Conservation (phyloP, 2,113 vertebrate genomes). For the Gasterosteus aculeatus region DNA sequence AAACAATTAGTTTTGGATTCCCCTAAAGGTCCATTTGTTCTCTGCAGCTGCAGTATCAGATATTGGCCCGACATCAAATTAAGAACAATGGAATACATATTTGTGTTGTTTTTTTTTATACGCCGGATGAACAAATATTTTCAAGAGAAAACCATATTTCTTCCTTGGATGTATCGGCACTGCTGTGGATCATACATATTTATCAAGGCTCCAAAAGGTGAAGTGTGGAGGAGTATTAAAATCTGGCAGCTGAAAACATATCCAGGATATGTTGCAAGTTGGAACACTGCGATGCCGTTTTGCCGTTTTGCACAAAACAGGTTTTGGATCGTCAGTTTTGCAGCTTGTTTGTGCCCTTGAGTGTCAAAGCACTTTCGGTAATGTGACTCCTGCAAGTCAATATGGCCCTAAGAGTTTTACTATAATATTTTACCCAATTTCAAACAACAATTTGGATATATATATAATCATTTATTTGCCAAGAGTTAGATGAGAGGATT, state of each 20-base stretch:
- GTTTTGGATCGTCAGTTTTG: not conserved
- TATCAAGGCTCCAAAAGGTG: constrained; percentile 56
- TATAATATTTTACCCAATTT: not conserved
- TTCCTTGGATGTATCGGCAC: constrained; percentile 30
- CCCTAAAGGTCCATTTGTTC: not conserved
- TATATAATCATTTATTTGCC: not conserved
- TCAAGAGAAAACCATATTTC: constrained; percentile 43
- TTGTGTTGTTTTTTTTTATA: constrained; percentile 17
- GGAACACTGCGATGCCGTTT: too few relatives aligned
- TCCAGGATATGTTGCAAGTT: too few relatives aligned
- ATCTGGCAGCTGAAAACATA: constrained; percentile 6
- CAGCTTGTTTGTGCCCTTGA: not conserved
- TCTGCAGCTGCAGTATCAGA: constrained; percentile 9
- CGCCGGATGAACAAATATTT: constrained; percentile 38
- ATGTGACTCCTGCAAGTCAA: not conserved
- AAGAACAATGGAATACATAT: constrained; percentile 38
- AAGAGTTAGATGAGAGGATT: not conserved
- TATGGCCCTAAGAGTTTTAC: not conserved
- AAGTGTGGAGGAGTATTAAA: constrained; percentile 64
- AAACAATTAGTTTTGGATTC: not conserved
- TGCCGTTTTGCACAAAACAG: not conserved
- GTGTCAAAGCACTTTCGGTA: not conserved
- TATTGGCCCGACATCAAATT: constrained; percentile 31
- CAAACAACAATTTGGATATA: not conserved
- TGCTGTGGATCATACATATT: constrained; percentile 61